These are phyloP conservation scores for Scaeva pyrastri DNA, from an alignment of 2,888 invertebrate species.

Conservation along the genomic window DNA sequence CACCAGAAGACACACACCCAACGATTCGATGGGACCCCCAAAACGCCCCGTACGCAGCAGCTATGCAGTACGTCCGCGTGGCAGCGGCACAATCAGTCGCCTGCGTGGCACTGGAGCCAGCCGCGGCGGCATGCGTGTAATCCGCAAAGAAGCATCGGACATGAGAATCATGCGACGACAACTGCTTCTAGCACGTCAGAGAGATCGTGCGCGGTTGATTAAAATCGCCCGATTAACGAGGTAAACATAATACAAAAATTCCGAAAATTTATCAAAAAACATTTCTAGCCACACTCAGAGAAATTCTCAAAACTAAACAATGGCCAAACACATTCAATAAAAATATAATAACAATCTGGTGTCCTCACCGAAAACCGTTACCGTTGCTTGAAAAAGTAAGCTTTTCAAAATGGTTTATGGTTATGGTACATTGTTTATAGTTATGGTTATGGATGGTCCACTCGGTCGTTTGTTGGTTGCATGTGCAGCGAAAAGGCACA, in stretches of 20 bases:
- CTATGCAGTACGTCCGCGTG: constrained; percentile 81
- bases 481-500: constrained; percentile 52
- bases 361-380: constrained; percentile 43
- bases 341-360: constrained; percentile 25
- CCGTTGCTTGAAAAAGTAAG: constrained; percentile 44
- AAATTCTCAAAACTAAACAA: constrained; percentile 50
- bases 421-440: no score
- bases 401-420: constrained; percentile 46
- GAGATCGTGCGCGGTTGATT: constrained; percentile 82
- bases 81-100: constrained; percentile 79
- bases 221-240: constrained; percentile 84
- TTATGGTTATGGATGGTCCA: no score
- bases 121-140: constrained; percentile 81
- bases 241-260: constrained; percentile 79
- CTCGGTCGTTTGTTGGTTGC: constrained; percentile 10
- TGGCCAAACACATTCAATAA: constrained; percentile 33
- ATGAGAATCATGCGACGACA: constrained; percentile 83
- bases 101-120: constrained; percentile 78
- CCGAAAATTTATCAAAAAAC: constrained; percentile 74
- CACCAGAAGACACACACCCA: constrained; percentile 78
- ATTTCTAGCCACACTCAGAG: constrained; percentile 62
- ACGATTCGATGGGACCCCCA: constrained; percentile 83
- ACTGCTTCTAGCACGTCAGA: constrained; percentile 82
- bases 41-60: constrained; percentile 81
- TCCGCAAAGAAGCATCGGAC: constrained; percentile 81